phyloP scores from a whole-genome alignment of 2,888 invertebrate genomes.

The Ichneumoninae sp. region DNA sequence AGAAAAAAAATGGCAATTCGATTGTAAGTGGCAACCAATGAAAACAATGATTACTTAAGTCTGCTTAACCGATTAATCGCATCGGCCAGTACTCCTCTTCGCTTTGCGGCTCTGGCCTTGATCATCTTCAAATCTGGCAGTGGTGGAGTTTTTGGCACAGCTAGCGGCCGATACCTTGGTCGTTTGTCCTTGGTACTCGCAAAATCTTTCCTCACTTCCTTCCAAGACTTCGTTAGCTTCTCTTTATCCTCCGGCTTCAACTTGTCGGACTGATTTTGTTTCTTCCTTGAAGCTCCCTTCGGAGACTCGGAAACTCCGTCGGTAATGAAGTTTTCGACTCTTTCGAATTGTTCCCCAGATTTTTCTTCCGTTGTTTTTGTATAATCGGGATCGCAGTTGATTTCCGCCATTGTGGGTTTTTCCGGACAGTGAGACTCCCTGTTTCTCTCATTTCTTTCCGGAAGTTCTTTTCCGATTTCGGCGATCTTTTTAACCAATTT shows the following conservation, averaged over 20 bases:
- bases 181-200: background rate
- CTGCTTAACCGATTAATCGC: constrained; percentile 28
- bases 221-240: constrained; percentile 8
- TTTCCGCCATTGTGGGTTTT: background rate
- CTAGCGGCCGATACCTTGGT: background rate
- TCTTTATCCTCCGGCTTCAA: background rate
- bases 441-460: background rate
- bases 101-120: constrained; percentile 21
- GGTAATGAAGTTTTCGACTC: background rate
- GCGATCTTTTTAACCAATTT: background rate
- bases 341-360: background rate
- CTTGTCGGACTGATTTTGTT: background rate
- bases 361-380: background rate
- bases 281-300: background rate
- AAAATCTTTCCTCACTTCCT: constrained; percentile 16
- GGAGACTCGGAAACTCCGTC: background rate
- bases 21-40: background rate
- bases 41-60: constrained; percentile 40
- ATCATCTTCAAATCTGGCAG: constrained; percentile 11
- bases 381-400: background rate
- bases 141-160: background rate
- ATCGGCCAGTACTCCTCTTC: constrained; percentile 7
- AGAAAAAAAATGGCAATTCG: background rate
- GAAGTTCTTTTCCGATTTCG: background rate
- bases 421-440: background rate